A percentile compares a stretch with the other conserved stretches of the same genome.
Conservation (phyloP, 2,797 vertebrate species). For the Liasis olivaceus region DNA sequence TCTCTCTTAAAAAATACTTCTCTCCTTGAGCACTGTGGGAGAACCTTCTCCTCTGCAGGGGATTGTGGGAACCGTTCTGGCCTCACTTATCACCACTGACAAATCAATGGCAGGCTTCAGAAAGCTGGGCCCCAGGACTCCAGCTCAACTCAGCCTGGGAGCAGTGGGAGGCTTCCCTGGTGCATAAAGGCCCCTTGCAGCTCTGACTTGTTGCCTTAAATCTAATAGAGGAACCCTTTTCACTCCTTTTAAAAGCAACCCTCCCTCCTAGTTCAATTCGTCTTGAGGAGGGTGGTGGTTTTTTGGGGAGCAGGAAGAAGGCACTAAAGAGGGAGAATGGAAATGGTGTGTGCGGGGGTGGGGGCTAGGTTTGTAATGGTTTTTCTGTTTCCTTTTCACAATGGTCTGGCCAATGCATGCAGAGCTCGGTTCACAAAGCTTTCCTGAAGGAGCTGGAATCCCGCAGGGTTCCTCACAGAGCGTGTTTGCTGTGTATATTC, state of each 20-base stretch:
- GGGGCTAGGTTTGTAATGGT: constrained; percentile 56
- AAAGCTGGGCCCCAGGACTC: constrained; percentile 77
- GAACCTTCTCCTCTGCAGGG: constrained; percentile 76
- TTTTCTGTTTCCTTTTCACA: constrained; percentile 68
- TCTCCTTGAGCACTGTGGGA: constrained; percentile 77
- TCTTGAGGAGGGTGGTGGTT: constrained; percentile 58
- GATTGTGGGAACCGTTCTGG: constrained; percentile 80
- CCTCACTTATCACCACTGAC: constrained; percentile 78
- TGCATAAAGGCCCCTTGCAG: constrained; percentile 69
- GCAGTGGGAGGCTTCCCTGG: constrained; percentile 73
- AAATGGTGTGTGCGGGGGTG: constrained; percentile 31
- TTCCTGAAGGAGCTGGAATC: constrained; percentile 52
- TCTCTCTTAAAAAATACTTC: constrained; percentile 21
- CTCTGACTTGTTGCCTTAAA: constrained; percentile 73
- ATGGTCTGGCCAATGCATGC: constrained; percentile 56
- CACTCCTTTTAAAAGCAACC: constrained; percentile 48
- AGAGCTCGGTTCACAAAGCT: constrained; percentile 69
- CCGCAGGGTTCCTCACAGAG: constrained; percentile 70
- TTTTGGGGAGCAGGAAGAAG: constrained; percentile 45
- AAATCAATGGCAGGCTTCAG: constrained; percentile 80
- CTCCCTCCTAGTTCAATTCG: constrained; percentile 51
- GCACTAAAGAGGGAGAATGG: background rate
- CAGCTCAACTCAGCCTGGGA: constrained; percentile 63
- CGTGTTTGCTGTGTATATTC: constrained; percentile 65
- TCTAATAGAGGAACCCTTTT: constrained; percentile 65